Conservation (phyloP, 2,113 vertebrate species). For the Nothobranchius furzeri region DNA sequence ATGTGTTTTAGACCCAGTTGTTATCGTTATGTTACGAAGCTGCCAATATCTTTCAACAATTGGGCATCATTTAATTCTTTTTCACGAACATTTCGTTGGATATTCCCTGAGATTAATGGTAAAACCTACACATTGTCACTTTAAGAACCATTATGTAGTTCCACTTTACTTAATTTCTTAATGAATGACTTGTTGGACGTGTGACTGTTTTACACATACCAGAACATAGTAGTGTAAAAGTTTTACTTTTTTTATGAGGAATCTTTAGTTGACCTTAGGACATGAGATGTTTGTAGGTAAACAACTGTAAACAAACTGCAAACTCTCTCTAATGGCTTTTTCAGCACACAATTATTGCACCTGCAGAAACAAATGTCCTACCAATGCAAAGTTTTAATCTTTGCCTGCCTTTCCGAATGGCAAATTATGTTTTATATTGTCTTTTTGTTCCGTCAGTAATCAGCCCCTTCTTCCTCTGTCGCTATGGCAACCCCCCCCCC, state of each 20-base stretch:
- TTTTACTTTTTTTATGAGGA: too few relatives aligned
- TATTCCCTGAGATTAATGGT: too few relatives aligned
- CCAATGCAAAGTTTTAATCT: constrained; percentile 37
- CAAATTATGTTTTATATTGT: constrained; percentile 53
- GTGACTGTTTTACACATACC: background rate
- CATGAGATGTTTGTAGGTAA: background rate
- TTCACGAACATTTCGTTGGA: too few relatives aligned
- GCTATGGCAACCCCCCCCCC: constrained; percentile 63
- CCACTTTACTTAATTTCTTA: too few relatives aligned
- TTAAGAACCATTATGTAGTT: too few relatives aligned
- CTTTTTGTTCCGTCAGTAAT: constrained; percentile 55
- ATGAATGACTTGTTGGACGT: background rate
- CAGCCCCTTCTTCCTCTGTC: constrained; percentile 45
- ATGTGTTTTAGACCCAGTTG: too few relatives aligned
- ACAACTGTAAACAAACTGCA: constrained; percentile 11
- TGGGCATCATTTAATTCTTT: too few relatives aligned
- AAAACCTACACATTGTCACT: too few relatives aligned
- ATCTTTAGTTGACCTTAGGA: background rate
- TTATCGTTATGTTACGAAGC: too few relatives aligned
- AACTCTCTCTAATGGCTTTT: background rate
- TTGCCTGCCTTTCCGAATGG: constrained; percentile 33
- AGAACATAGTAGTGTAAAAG: background rate
- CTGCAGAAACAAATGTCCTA: constrained; percentile 19
- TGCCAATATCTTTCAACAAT: too few relatives aligned
- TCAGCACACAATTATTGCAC: constrained; percentile 15